Base-by-base conservation (phyloP, 1,140 invertebrate species). In the Asbolus verrucosus region DNA sequence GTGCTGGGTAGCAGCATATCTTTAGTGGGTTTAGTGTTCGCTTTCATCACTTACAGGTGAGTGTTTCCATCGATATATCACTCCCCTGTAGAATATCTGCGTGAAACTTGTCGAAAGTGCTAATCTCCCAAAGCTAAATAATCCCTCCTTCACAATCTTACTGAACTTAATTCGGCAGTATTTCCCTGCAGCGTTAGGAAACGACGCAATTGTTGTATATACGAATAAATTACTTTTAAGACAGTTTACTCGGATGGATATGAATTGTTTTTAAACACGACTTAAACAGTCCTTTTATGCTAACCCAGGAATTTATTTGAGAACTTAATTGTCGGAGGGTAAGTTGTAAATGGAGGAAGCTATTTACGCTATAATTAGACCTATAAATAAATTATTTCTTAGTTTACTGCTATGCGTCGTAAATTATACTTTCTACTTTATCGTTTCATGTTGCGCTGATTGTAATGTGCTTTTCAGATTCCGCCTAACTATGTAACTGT, bases 1-100 rank as follows among this genome's bases (percentile, higher is more conserved):
- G 87, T 90, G 1, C 81, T 90, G 0, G 88, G 88, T 4, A 89
- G 87, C 72, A 89, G 87, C 76, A 80, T 89, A n/a, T 89, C 88
- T 13, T 81, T 90, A 36, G 88, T 90, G 1, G 88, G 87, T 11
- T 82, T 90, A 14, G 87, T 89, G 41, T 89, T 90, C 76, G 88
- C 88, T 60, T 90, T 90, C 80, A 90, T 90, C 75, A 90, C 88
- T 1, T 90, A 89, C 82, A 90, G 88, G 88, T 89, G 81, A 85
- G 83, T 74, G 21, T 14, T 8, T 30, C 14, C 36, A 27, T 50
- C 43, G 43, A 50, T 18, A n/a, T n/a, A 11, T 3, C 46, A 16
- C 14, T 8, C 21, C 46, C 46, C n/a, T n/a, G n/a, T n/a, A n/a
- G n/a, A n/a, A n/a, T n/a, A n/a, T n/a, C n/a, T n/a, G n/a, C n/a